phyloP scores from a whole-genome alignment of 2,797 vertebrate genomes.

The Sibirionetta formosa region DNA sequence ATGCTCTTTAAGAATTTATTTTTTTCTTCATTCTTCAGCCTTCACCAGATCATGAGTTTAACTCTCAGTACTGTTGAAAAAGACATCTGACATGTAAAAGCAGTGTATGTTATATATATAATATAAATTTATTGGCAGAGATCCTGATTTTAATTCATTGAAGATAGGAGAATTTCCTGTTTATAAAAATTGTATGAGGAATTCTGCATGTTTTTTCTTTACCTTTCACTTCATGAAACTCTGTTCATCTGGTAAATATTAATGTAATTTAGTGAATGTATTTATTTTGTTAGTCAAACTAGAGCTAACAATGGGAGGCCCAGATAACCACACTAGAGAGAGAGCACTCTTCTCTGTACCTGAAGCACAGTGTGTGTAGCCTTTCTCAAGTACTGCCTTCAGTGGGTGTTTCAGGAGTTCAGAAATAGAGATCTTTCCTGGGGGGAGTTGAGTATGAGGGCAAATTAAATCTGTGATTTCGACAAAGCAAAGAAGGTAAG shows the following conservation, averaged over 20 bases:
- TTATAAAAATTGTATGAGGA: neutral
- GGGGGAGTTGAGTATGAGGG: neutral
- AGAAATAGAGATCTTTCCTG: neutral
- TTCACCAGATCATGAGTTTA: neutral
- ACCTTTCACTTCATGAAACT: neutral
- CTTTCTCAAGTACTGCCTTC: fast-evolving
- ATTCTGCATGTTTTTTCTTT: neutral
- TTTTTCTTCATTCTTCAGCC: neutral
- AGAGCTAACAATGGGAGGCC: neutral
- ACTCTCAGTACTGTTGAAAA: neutral
- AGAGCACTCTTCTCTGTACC: fast-evolving
- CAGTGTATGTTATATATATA: neutral
- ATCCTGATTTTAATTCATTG: neutral
- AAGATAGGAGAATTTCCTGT: neutral
- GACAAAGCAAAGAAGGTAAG: neutral
- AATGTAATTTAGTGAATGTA: neutral
- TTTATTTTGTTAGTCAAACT: neutral
- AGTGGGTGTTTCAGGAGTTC: neutral
- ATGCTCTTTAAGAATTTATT: slow-evolving; percentile 37
- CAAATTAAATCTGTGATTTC: neutral
- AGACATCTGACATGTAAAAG: neutral
- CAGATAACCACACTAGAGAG: neutral
- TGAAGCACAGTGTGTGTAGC: neutral
- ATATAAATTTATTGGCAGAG: neutral
- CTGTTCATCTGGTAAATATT: neutral